A percentile compares a stretch with the other conserved stretches of the same genome.
Evolutionary conservation across 2,797 vertebrate species (phyloP).

Genomic region (Mus minutoides): DNA sequence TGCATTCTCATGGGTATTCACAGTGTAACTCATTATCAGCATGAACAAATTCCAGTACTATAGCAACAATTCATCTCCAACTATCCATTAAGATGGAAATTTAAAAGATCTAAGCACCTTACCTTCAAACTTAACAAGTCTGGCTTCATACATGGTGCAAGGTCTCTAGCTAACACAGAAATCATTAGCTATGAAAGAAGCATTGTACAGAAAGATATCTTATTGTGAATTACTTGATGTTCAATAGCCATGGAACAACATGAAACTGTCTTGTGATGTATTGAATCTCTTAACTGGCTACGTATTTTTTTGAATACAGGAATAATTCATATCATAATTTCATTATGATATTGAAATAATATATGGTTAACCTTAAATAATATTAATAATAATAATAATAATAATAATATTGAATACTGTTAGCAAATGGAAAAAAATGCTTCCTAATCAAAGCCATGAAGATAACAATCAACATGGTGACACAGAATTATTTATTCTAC

Average conservation of each 20-base stretch:
- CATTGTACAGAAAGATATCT: background rate
- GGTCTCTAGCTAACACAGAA: background rate
- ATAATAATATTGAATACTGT: background rate
- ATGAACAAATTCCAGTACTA: constrained; percentile 4
- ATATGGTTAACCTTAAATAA: constrained; percentile 30
- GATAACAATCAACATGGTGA: background rate
- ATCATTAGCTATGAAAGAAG: background rate
- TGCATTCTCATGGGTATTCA: background rate
- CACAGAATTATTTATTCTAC: background rate
- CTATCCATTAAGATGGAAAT: constrained; percentile 18
- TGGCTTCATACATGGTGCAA: background rate
- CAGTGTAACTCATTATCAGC: constrained; percentile 17
- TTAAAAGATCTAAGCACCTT: background rate
- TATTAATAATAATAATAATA: too few species aligned
- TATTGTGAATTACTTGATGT: background rate
- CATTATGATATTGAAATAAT: background rate
- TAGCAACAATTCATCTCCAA: background rate
- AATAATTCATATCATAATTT: too few species aligned
- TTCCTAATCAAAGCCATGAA: constrained; percentile 23
- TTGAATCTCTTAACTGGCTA: background rate
- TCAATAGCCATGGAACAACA: background rate
- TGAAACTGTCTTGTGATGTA: background rate
- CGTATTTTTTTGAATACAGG: background rate
- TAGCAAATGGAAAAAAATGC: background rate
- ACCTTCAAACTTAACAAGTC: background rate